Evolutionary conservation across 2,797 vertebrate species (phyloP), one percentile per base, ranked within the genome.

Genomic region (Ceyx erithaca): DNA sequence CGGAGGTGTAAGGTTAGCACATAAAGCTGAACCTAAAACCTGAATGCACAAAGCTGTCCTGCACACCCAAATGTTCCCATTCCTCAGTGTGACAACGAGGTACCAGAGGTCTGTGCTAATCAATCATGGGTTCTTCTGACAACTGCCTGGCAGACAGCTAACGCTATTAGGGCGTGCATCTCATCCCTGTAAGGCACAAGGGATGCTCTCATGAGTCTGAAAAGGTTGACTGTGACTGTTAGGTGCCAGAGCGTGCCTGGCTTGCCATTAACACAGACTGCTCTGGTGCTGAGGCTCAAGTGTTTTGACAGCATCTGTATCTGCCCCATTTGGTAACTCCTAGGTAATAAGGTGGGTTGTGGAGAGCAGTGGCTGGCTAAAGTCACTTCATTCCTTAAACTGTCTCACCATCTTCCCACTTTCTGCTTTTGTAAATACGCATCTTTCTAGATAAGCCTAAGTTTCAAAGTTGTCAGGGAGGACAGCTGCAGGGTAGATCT

Each of bases 381-480:
- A 73, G 58, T 59, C n/a, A 28, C 23, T 21, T 43, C 28, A 25
- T 52, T 64, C 57, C n/a, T 79, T 68, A 52, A 46, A 59, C 9
- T 55, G 6, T 15, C 51, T 76, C 37, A 28, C 18, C 5, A 12
- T 17, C 19, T 63, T 40, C 16, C 40, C 41, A 30, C 17, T 63
- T 82, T 48, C 45, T 80, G 35, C 54, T 82, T 48, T 54, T 16
- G n/a, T 79, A 78, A 89, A 46, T 31, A 76, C 21, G 68, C 20
- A 4, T 72, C 54, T 54, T 87, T 45, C 72, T 85, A 77, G 30
- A 58, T 9, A 87, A 85, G 26, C 23, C 48, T 37, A 79, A 79
- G 49, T 68, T 86, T 64, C 51, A 79, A 37, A 76, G n/a, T 46
- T 71, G 55, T 64, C 37, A 66, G 51, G 55, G 71, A 79, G 71